Evolutionary conservation across 2,113 vertebrate genomes (phyloP), one percentile per base, ranked within the genome.

Genomic region (Montifringilla adamsi): DNA sequence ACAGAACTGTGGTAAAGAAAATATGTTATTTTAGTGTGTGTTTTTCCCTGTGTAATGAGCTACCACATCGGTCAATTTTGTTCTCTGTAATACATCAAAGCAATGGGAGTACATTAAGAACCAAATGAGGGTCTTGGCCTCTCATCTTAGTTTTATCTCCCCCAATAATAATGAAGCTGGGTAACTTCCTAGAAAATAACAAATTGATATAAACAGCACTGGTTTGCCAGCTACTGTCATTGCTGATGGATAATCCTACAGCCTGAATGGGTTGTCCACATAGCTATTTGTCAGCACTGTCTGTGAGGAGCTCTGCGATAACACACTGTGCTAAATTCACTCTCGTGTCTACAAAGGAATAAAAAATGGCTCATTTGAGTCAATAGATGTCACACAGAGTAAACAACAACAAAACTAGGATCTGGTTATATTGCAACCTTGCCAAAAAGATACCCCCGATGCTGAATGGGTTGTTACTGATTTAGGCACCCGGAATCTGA

Each of bases 231-330:
- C 90, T 91, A 93, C 96, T 97, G 96, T 97, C 96, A 97, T 13
- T 74, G 80, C 80, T 97, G 97, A 97, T 97, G 96, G 96, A 97
- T 97, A 95, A 93, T 87, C 33, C 70, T 95, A 96, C 96, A 97
- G 94, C 86, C 87, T 96, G 94, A 97, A 96, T 97, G 95, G 96
- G 94, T 93, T 97, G 96, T 97, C 97, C 87, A 95, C 87, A 93
- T 14, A 97, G 94, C 96, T 96, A 97, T 98, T 97, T 97, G 96
- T 97, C 96, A 97, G 96, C 85, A 93, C 76, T 95, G 96, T 90
- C 95, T 95, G 90, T 91, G 93, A 96, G 96, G 96, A 96, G 94
- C 96, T 95, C 94, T 96, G 78, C 93, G 97, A 97, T 97, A 97
- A 96, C 95, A 93, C 7, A 96, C 94, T 91, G 91, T 69, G 95